Evolutionary conservation across 2,113 vertebrate genomes (phyloP).

Genomic region (Dasyornis broadbenti): DNA sequence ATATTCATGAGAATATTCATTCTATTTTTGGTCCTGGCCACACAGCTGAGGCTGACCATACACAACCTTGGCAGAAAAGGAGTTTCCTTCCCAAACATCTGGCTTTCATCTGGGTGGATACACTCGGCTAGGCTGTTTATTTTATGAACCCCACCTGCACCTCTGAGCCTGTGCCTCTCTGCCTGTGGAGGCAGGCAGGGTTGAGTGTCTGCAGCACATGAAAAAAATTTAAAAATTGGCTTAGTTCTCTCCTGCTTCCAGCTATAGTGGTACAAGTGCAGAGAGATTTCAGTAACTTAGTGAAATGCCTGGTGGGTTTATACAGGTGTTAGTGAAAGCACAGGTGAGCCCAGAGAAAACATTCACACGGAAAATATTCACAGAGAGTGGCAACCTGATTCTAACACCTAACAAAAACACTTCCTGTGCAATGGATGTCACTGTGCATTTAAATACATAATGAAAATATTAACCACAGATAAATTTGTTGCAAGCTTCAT

Average conservation of each 20-base stretch:
- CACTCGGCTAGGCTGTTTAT: neutral
- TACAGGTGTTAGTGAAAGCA: neutral
- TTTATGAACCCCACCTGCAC: neutral
- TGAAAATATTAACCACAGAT: neutral
- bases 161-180: neutral
- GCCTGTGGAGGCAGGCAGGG: neutral
- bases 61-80: neutral
- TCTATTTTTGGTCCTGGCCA: neutral
- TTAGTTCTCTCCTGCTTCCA: neutral
- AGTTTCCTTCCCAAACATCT: slow-evolving; percentile 26
- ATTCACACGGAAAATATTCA: neutral
- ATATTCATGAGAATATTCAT: neutral
- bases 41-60: neutral
- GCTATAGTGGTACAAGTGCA: neutral
- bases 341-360: neutral
- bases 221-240: neutral
- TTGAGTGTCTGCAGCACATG: neutral
- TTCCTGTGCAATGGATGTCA: neutral
- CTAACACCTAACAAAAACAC: neutral
- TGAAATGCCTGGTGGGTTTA: neutral
- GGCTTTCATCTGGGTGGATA: neutral
- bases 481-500: neutral
- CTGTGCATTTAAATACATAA: neutral
- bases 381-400: neutral
- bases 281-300: neutral